phyloP scores from a whole-genome alignment of 2,113 vertebrate species.

The Syngnathoides biaculeatus region DNA sequence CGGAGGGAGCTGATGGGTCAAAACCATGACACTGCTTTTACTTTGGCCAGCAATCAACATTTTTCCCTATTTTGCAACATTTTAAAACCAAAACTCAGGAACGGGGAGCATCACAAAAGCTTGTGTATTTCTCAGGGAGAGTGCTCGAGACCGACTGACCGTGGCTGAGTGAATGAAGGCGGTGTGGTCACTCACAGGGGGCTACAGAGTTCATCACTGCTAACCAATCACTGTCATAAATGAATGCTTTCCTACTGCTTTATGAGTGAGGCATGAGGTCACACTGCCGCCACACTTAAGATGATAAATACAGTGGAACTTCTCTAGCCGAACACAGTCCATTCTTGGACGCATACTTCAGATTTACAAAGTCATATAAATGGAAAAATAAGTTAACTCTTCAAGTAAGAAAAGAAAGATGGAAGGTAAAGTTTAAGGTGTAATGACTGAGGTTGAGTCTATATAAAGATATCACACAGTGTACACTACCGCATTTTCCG shows the following conservation, averaged over 20 bases:
- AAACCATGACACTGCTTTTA: no score
- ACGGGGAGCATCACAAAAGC: no score
- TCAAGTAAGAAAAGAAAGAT: no score
- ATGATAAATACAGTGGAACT: background rate
- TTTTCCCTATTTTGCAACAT: no score
- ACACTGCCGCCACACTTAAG: background rate
- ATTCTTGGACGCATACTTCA: no score
- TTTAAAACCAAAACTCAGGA: no score
- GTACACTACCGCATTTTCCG: no score
- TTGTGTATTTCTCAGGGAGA: conserved; percentile 4
- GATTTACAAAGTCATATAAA: background rate
- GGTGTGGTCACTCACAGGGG: conserved; percentile 19
- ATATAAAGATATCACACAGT: no score
- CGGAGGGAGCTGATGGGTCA: no score
- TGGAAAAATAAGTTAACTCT: background rate
- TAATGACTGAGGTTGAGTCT: no score
- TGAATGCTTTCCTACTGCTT: conserved; percentile 14
- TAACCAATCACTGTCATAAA: conserved; percentile 22
- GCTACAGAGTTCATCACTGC: conserved; percentile 24
- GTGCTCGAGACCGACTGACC: conserved; percentile 12
- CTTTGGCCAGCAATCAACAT: no score
- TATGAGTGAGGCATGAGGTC: conserved; percentile 27
- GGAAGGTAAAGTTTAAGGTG: no score
- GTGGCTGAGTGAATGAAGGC: conserved; percentile 26
- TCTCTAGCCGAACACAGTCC: background rate